Evolutionary conservation across 2,113 vertebrate species (phyloP).

Genomic region (Hemiscyllium ocellatum): DNA sequence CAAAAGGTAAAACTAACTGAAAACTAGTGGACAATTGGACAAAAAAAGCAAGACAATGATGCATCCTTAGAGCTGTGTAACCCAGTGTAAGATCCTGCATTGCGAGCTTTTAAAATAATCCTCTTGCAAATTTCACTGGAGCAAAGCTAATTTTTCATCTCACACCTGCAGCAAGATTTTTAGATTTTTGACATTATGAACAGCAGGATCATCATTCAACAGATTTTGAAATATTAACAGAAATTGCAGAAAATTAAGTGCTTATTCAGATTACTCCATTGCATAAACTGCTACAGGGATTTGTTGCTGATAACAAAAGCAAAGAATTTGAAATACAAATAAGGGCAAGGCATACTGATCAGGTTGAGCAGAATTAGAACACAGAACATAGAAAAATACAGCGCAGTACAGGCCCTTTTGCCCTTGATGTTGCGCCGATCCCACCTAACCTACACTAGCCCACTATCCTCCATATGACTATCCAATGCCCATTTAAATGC

Average conservation of each 20-base stretch:
- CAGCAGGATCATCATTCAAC: not conserved
- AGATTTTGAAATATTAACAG: not conserved
- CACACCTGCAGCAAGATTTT: not conserved
- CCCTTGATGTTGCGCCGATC: too few species aligned
- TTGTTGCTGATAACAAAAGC: not conserved
- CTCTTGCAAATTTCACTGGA: not conserved
- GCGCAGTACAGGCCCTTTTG: too few species aligned
- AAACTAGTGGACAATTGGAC: not conserved
- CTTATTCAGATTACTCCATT: not conserved
- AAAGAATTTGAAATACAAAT: not conserved
- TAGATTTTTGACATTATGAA: not conserved
- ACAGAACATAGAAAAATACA: too few species aligned
- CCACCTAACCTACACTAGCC: too few species aligned
- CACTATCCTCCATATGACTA: too few species aligned
- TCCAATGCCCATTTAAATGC: too few species aligned
- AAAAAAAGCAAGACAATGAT: not conserved
- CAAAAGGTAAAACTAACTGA: not conserved
- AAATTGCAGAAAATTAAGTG: not conserved
- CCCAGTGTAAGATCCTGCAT: not conserved
- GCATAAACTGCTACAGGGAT: not conserved
- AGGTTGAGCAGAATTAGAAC: not conserved
- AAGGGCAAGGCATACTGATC: not conserved
- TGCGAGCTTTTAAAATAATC: not conserved
- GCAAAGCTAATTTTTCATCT: not conserved
- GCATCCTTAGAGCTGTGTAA: not conserved